Evolutionary conservation across 2,888 invertebrate species (phyloP), one percentile per base, ranked within the genome.

Genomic region (Pyrrhopygopsis socrates): DNA sequence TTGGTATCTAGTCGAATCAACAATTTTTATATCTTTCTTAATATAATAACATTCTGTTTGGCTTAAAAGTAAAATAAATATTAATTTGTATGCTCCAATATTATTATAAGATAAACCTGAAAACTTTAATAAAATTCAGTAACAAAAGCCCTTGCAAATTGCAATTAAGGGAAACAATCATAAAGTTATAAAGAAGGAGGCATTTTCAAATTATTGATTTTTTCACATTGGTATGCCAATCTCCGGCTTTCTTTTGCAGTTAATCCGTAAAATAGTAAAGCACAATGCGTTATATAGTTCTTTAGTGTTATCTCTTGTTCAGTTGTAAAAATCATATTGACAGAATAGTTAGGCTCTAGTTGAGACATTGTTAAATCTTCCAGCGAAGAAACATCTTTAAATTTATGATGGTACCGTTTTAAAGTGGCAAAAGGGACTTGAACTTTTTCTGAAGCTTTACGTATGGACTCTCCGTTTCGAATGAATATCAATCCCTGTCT

Each of bases 241-340:
- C 41, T 70, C 20, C 83, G 76, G 38, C 81, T 75, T 45, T 86
- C 88, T 84, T 88, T 88, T 41, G 88, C 82, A 27, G 84, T 86
- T 34, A 88, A 80, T 74, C 86, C 88, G 73, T 84, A 88, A 84
- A 88, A 88, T 63, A 86, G 68, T 65, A 81, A 82, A 68, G 88
- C 84, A 65, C 88, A 88, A 80, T 88, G 80, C 73, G 50, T 41
- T n/a, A 65, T 60, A 84, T 84, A 88, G 76, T 88, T 76, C 81
- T 88, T 74, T 22, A 88, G 79, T n/a, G 34, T 41, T 45, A 41
- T 81, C 76, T 88, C 88, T 80, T 86, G 88, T 54, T 41, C 41
- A 22, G 18, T 74, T 11, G 83, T 85, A 50, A 88, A 88, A 24
- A 84, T 65, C 54, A 22, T 84, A 50, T 87, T 87, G 65, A 87